Base-by-base conservation (phyloP, 2,113 vertebrate species). In the Bubalus kerabau region DNA sequence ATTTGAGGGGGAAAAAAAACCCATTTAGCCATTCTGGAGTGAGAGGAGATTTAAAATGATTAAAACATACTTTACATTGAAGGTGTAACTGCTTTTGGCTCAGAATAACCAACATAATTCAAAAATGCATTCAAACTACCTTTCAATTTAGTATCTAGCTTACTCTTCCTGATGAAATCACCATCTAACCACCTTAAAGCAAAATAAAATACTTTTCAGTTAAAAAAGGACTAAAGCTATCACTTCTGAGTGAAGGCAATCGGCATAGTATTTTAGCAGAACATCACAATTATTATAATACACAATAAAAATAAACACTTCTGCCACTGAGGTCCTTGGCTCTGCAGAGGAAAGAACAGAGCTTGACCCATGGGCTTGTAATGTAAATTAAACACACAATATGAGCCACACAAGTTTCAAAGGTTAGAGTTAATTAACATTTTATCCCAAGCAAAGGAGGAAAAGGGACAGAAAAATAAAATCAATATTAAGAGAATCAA, bases 381-480 rank as follows among this genome's bases (percentile, higher is more conserved):
- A 95, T 96, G 91, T 92, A 96, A 98, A 97, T 98, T 97, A 98
- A 96, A 97, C 85, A 97, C 97, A 94, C 92, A 98, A 90, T 60
- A 87, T 78, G 54, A 97, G 74, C 57, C 60, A 54, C 76, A 46
- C 89, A 90, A 89, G 91, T 97, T 93, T 95, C 95, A 93, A 54
- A 97, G 96, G 93, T 96, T 94, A 96, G 92, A 97, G 89, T 96
- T 97, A 97, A 98, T 97, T 97, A 98, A 97, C 97, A 97, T 89
- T 90, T 95, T 95, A 97, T 95, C 95, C 96, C 84, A 97, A 97
- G 90, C 91, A 97, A 84, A 59, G 93, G 91, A 93, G 52, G 60
- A 94, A 97, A 97, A 52, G 24, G 24, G 84, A 97, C 87, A 96
- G 95, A 98, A 98, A 98, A 98, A 97, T 98, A 97, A 98, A 98